Percentiles rank a stretch among this genome's conserved stretches.
These are phyloP conservation scores for Panurus biarmicus DNA, from an alignment of 2,113 vertebrate genomes.

Conservation along the genomic window DNA sequence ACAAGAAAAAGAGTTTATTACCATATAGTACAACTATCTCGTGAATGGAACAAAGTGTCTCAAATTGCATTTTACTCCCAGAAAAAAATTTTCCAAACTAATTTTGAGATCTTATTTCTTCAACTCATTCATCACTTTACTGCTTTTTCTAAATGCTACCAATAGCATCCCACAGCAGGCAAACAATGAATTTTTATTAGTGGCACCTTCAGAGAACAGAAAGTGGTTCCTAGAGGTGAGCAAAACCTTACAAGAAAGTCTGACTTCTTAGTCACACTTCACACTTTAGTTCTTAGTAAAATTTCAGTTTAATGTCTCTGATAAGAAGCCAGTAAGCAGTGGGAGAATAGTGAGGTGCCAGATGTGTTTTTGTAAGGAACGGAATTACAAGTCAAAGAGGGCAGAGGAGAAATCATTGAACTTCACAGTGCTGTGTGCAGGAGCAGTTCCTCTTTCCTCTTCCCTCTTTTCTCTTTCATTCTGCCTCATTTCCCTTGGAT, in stretches of 20 bases:
- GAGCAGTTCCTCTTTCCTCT: not conserved
- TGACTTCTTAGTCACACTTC: not conserved
- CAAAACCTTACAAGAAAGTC: not conserved
- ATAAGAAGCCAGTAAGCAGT: not conserved
- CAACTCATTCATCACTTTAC: not conserved
- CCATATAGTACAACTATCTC: not conserved
- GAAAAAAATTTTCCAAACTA: not conserved
- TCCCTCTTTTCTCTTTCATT: not conserved
- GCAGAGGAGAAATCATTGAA: not conserved
- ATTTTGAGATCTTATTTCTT: not conserved
- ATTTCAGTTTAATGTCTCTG: not conserved
- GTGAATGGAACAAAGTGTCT: not conserved
- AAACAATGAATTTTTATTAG: not conserved
- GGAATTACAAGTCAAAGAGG: not conserved
- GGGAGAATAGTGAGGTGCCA: not conserved
- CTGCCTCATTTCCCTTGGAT: not conserved
- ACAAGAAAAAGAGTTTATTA: not conserved
- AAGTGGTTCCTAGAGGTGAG: not conserved
- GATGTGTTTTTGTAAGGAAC: not conserved
- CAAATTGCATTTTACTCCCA: not conserved
- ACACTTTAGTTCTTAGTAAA: no score
- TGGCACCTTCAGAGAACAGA: not conserved
- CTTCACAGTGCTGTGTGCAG: not conserved
- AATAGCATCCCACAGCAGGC: not conserved
- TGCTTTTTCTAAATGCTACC: not conserved